Conservation (phyloP, 2,113 vertebrate genomes). For the Pardalotus punctatus region DNA sequence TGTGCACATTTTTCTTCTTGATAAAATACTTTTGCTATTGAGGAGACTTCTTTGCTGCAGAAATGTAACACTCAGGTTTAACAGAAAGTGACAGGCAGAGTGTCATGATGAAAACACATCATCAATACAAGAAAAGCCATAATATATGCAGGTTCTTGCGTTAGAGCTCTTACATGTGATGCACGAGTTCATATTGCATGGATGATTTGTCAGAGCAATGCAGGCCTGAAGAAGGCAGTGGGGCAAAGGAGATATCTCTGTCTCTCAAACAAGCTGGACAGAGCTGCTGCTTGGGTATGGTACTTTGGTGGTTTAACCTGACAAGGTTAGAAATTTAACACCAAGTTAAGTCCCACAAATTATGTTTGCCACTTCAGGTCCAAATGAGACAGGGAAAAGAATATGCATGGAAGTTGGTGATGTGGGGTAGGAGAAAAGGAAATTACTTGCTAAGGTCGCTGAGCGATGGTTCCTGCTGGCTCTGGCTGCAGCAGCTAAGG, state of each 20-base stretch:
- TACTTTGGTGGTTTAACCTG: neutral
- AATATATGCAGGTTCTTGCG: rapidly evolving
- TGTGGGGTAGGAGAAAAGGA: neutral
- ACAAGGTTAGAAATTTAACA: neutral
- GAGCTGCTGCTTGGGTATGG: neutral
- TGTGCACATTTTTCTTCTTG: neutral
- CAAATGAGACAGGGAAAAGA: neutral
- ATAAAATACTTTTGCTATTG: neutral
- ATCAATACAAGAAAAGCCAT: neutral
- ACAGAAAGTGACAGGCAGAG: neutral
- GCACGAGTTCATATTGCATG: neutral
- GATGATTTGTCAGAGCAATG: neutral
- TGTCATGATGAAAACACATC: neutral
- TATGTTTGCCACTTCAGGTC: neutral
- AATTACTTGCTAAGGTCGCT: neutral
- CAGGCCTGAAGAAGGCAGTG: neutral
- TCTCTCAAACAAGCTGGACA: neutral
- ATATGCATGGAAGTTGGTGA: neutral
- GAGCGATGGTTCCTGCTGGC: neutral
- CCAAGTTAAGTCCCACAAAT: neutral
- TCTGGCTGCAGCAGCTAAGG: neutral
- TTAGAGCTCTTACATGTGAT: neutral
- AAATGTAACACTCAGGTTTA: neutral
- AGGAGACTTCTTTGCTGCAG: neutral
- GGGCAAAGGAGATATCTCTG: neutral